Evolutionary conservation across 2,888 invertebrate genomes (phyloP).

Genomic region (Laspeyria flexula): DNA sequence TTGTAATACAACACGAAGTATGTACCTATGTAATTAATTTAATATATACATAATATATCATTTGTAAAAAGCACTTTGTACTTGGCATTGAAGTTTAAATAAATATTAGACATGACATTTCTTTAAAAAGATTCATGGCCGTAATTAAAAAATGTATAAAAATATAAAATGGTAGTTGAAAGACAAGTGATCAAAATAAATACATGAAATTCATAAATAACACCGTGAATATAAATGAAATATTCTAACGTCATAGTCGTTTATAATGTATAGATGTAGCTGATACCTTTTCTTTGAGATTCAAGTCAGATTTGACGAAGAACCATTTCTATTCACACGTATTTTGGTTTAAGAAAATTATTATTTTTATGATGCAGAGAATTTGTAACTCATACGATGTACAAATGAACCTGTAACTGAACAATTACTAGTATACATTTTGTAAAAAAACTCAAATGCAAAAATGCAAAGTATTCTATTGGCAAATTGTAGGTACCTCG

Average conservation of each 20-base stretch:
- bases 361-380: neutral
- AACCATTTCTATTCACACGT: slow-evolving; percentile 6
- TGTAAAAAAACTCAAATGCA: no score
- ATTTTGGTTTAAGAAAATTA: slow-evolving; percentile 2
- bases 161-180: slow-evolving; percentile 35
- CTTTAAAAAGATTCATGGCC: slow-evolving; percentile 22
- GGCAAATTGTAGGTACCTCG: slow-evolving; percentile 13
- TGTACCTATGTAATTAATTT: slow-evolving; percentile 55
- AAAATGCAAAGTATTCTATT: slow-evolving; percentile 32
- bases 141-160: slow-evolving; percentile 31
- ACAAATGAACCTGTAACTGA: slow-evolving; percentile 6
- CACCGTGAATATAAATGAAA: slow-evolving; percentile 13
- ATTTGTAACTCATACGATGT: slow-evolving; percentile 8
- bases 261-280: slow-evolving; percentile 3
- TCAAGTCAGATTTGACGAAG: slow-evolving; percentile 20
- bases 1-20: slow-evolving; percentile 71
- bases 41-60: slow-evolving; percentile 38
- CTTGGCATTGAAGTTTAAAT: slow-evolving; percentile 67
- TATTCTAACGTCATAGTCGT: slow-evolving; percentile 9
- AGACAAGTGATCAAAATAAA: slow-evolving; percentile 15
- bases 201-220: slow-evolving; percentile 9
- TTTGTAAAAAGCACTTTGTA: slow-evolving; percentile 83
- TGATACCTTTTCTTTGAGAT: slow-evolving; percentile 28
- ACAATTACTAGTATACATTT: no score
- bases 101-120: slow-evolving; percentile 36